These are phyloP conservation scores for Chrysolina oricalcia DNA, from an alignment of 2,888 invertebrate genomes.

Conservation along the genomic window DNA sequence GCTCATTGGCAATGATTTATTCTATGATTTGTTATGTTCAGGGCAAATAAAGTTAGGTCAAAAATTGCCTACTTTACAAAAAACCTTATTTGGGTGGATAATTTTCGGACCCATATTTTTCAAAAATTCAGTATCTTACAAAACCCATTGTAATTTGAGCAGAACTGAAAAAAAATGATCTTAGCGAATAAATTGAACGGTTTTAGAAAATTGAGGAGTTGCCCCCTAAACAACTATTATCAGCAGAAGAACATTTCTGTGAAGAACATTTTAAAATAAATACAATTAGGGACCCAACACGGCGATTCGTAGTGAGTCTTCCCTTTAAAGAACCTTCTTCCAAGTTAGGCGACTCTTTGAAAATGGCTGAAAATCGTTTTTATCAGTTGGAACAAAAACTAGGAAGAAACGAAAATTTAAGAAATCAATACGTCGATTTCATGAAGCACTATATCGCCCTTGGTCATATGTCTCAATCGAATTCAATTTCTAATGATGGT, in stretches of 20 bases:
- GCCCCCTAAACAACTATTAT: background rate
- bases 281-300: conserved; percentile 13
- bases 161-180: background rate
- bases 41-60: conserved; percentile 16
- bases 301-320: conserved; percentile 37
- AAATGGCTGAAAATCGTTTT: conserved; percentile 30
- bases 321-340: conserved; percentile 13
- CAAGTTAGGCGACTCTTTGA: conserved; percentile 22
- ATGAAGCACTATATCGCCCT: conserved; percentile 13
- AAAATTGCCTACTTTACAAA: conserved; percentile 5
- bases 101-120: background rate
- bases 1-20: conserved; percentile 16
- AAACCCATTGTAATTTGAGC: background rate
- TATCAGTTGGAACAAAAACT: conserved; percentile 33
- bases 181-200: background rate
- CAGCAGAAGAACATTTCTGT: conserved; percentile 30
- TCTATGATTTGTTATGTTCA: conserved; percentile 8
- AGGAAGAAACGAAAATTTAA: conserved; percentile 27
- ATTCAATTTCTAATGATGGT: conserved; percentile 2
- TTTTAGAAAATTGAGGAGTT: conserved; percentile 45
- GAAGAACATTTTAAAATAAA: conserved; percentile 33
- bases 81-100: conserved; percentile 14
- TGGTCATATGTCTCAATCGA: conserved; percentile 37
- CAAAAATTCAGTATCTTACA: background rate
- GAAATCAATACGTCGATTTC: conserved; percentile 30